These are phyloP conservation scores for Ciconia nigra DNA, from an alignment of 2,797 vertebrate species.

Conservation along the genomic window DNA sequence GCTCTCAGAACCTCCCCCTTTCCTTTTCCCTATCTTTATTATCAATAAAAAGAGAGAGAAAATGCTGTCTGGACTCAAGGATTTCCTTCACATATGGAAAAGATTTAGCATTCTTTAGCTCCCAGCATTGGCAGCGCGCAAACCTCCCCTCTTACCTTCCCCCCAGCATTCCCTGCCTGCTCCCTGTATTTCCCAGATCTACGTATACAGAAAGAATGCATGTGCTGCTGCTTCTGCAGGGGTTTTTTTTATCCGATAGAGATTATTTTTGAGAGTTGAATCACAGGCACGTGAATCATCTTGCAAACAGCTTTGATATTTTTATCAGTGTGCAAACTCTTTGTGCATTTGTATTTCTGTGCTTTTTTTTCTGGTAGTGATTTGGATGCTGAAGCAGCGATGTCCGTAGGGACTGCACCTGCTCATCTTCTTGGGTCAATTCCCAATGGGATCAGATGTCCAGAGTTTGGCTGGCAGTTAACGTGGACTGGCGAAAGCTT, in stretches of 20 bases:
- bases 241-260: not conserved
- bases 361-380: not conserved
- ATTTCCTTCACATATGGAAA: slow-evolving; percentile 70
- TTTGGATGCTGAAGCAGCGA: not conserved
- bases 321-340: not conserved
- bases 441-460: not conserved
- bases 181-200: not conserved
- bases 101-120: slow-evolving; percentile 58
- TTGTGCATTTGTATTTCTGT: not conserved
- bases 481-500: not conserved
- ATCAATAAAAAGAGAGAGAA: slow-evolving; percentile 58
- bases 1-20: not conserved
- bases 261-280: not conserved
- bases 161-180: slow-evolving; percentile 3
- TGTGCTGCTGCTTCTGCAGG: not conserved
- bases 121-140: slow-evolving; percentile 25
- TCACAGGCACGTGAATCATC: slow-evolving; percentile 72
- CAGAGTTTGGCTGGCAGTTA: not conserved
- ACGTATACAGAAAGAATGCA: not conserved
- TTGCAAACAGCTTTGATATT: slow-evolving; percentile 70
- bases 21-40: slow-evolving; percentile 45
- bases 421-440: not conserved
- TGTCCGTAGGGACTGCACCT: not conserved
- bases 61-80: slow-evolving; percentile 55
- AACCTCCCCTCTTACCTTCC: slow-evolving; percentile 5